Conservation (phyloP, 2,888 invertebrate genomes). For the Spilosoma lubricipeda region DNA sequence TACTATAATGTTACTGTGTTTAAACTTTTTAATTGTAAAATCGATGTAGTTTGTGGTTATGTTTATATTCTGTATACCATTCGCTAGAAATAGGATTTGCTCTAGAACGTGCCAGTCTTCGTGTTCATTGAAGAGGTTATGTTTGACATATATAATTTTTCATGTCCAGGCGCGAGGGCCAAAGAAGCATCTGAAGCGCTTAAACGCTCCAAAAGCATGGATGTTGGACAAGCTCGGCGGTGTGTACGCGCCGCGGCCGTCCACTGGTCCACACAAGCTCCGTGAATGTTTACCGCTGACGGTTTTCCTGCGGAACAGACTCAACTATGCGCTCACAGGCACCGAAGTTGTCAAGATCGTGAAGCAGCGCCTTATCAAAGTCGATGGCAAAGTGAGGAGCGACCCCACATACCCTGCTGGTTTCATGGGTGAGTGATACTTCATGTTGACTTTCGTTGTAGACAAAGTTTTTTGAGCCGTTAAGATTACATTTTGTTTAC, state of each 20-base stretch:
- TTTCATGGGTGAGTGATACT: constrained; percentile 95
- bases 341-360: constrained; percentile 99
- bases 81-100: too few relatives aligned
- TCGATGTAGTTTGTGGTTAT: neutral
- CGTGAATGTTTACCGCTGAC: constrained; percentile 98
- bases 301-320: constrained; percentile 98
- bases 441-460: neutral
- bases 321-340: constrained; percentile 99
- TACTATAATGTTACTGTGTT: neutral
- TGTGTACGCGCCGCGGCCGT: constrained; percentile 98
- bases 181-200: constrained; percentile 99
- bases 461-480: neutral
- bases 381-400: constrained; percentile 99
- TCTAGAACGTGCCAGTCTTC: neutral
- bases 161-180: constrained; percentile 96
- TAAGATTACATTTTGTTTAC: neutral
- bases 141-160: constrained; percentile 28
- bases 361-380: constrained; percentile 98
- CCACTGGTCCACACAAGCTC: constrained; percentile 98
- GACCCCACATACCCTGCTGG: constrained; percentile 99
- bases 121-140: constrained; percentile 31
- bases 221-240: constrained; percentile 99
- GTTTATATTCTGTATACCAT: neutral
- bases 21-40: neutral
- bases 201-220: constrained; percentile 99